Conservation (phyloP, 2,888 invertebrate genomes). For the Andricus curvator region DNA sequence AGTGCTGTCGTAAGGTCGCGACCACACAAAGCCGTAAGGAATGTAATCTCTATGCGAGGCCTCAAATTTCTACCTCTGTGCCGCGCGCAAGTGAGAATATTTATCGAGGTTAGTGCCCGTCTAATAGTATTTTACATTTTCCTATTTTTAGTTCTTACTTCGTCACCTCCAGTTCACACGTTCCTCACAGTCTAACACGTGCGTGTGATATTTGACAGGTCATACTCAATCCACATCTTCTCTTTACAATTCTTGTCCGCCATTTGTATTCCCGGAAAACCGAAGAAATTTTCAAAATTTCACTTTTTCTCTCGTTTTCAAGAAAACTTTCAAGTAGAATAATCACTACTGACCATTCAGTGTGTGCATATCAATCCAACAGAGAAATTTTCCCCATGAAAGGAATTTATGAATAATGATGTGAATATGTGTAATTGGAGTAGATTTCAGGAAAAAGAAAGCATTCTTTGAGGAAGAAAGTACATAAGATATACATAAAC, state of each 20-base stretch:
- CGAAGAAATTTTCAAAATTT: background rate
- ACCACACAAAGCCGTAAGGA: slow-evolving; percentile 65
- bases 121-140: background rate
- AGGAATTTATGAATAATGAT: background rate
- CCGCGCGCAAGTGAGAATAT: slow-evolving; percentile 57
- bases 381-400: background rate
- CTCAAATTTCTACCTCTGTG: slow-evolving; percentile 61
- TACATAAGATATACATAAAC: background rate
- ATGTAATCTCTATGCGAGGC: slow-evolving; percentile 71
- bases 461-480: background rate
- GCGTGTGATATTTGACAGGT: slow-evolving; percentile 12
- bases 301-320: background rate
- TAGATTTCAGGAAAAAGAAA: background rate
- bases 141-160: background rate
- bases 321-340: no score
- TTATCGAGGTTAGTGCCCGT: slow-evolving; percentile 50
- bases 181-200: background rate
- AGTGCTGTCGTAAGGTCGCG: slow-evolving; percentile 59
- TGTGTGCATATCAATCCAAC: background rate
- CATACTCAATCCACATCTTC: background rate
- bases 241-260: background rate
- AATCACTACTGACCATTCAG: no score
- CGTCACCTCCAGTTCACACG: background rate
- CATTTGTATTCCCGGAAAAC: background rate
- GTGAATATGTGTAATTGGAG: background rate